Evolutionary conservation across 2,888 invertebrate genomes (phyloP).

Genomic region (Xestoiulus laeticollis): DNA sequence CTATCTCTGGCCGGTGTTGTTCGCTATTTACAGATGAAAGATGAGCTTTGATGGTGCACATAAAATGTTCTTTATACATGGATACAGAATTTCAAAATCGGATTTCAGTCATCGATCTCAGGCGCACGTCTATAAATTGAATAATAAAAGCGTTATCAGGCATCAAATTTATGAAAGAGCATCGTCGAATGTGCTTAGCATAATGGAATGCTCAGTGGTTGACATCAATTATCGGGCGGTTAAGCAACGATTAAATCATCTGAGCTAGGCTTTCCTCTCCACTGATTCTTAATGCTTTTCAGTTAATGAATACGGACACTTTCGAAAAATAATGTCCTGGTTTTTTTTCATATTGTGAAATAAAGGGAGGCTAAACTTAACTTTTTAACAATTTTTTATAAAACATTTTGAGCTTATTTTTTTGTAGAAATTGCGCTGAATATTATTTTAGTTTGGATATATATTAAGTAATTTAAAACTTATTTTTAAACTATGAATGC

Average conservation of each 20-base stretch:
- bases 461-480: too few species aligned
- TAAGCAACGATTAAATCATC: slow-evolving; percentile 3
- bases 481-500: too few species aligned
- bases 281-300: too few species aligned
- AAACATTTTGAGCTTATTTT: too few species aligned
- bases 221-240: neutral
- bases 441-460: too few species aligned
- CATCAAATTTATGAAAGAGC: neutral
- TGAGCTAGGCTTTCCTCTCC: neutral
- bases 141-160: neutral
- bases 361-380: too few species aligned
- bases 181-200: neutral
- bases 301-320: neutral
- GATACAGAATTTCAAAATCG: slow-evolving; percentile 1
- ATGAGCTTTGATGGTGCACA: neutral
- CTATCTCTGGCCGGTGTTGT: neutral
- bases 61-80: neutral
- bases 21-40: neutral
- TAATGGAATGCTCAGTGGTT: neutral
- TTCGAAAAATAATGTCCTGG: too few species aligned
- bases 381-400: too few species aligned
- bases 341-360: too few species aligned
- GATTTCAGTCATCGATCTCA: slow-evolving; percentile 17
- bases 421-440: too few species aligned
- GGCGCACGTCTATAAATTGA: neutral